Conservation (phyloP, 2,888 invertebrate genomes). For the Pristionchus fissidentatus region DNA sequence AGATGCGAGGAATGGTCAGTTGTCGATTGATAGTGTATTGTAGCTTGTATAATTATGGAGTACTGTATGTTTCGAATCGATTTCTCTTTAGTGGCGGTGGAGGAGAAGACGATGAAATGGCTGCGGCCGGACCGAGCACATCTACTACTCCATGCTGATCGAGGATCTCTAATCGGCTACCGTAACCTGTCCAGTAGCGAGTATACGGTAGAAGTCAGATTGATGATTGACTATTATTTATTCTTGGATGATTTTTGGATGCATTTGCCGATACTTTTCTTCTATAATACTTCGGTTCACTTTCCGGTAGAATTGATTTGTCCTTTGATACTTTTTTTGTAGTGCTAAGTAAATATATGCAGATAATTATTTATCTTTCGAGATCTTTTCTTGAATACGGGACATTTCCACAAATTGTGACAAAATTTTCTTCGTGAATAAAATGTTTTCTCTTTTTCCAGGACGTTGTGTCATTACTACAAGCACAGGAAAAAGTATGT, state of each 20-base stretch:
- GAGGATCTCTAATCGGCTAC: too few relatives aligned
- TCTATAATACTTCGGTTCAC: too few relatives aligned
- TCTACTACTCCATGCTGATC: too few relatives aligned
- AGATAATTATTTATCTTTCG: neutral
- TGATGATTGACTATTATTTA: too few relatives aligned
- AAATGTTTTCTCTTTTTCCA: neutral
- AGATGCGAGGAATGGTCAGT: conserved; percentile 27
- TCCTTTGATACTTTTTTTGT: conserved; percentile 18
- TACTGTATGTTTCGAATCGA: neutral
- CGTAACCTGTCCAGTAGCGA: too few relatives aligned
- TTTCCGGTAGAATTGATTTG: too few relatives aligned
- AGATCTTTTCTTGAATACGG: conserved; percentile 34
- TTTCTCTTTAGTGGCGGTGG: neutral
- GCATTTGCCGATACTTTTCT: too few relatives aligned
- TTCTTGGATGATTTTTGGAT: too few relatives aligned
- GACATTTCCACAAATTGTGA: conserved; percentile 23
- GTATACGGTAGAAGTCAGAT: too few relatives aligned
- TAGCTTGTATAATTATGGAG: neutral
- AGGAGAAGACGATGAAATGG: neutral
- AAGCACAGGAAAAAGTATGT: conserved; percentile 5
- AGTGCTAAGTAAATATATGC: neutral
- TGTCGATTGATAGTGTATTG: neutral
- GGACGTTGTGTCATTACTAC: neutral
- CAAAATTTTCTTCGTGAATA: conserved; percentile 8
- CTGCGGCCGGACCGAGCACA: neutral